A percentile compares a stretch with the other conserved stretches of the same genome.
phyloP scores from a whole-genome alignment of 2,888 invertebrate genomes.

The Cyrtodaria siliqua region DNA sequence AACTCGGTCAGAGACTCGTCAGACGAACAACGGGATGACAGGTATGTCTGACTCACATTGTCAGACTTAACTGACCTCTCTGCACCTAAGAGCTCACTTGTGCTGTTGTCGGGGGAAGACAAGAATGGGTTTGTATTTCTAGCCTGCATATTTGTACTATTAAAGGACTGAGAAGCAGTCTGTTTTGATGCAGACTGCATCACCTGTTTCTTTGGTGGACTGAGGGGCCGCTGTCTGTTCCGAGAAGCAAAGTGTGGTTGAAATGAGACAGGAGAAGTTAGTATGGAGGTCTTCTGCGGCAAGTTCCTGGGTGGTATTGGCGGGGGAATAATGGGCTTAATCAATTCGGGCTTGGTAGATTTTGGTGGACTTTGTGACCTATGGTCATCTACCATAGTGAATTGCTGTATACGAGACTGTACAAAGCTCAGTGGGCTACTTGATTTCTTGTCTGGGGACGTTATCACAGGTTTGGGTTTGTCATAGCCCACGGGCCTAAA shows the following conservation, averaged over 20 bases:
- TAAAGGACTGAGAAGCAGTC: conserved; percentile 4
- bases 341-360: background rate
- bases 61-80: conserved; percentile 12
- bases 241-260: conserved; percentile 28
- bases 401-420: conserved; percentile 48
- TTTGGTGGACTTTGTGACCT: conserved; percentile 21
- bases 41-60: conserved; percentile 75
- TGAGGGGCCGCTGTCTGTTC: conserved; percentile 47
- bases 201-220: conserved; percentile 19
- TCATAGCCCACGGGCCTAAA: conserved; percentile 47
- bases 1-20: conserved; percentile 88
- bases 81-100: background rate
- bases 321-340: conserved; percentile 11
- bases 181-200: no score
- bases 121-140: conserved; percentile 39
- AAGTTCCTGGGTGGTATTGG: conserved; percentile 41
- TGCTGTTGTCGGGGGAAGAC: conserved; percentile 14
- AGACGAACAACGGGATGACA: conserved; percentile 83
- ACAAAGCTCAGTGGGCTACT: conserved; percentile 40
- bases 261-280: background rate
- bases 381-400: conserved; percentile 39
- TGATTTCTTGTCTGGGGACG: conserved; percentile 32
- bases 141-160: background rate
- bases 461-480: conserved; percentile 40
- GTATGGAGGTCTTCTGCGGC: conserved; percentile 8